Percentiles rank a stretch among this genome's conserved stretches.
Conservation (phyloP, 1,140 invertebrate species). For the Drosophila persimilis region DNA sequence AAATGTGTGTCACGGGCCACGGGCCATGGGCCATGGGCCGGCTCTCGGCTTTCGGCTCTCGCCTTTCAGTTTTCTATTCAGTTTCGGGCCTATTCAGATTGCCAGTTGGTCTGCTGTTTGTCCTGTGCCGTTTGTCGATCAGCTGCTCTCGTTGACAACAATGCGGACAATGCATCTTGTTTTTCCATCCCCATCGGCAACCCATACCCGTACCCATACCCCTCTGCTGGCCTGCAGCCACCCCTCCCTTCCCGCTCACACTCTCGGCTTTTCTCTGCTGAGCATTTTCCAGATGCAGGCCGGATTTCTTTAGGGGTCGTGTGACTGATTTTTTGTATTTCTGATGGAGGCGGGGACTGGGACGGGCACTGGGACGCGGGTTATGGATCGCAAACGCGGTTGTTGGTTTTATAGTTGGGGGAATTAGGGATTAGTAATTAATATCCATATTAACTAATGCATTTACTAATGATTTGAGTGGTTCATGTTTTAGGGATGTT, state of each 20-base stretch:
- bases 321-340: constrained; percentile 26
- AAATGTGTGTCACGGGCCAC: constrained; percentile 75
- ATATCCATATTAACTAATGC: too few species aligned
- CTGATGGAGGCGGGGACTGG: neutral
- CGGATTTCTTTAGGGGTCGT: constrained; percentile 19
- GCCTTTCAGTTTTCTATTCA: constrained; percentile 11
- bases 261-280: constrained; percentile 32
- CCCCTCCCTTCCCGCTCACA: constrained; percentile 2
- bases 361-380: neutral
- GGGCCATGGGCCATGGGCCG: neutral
- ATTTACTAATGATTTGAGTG: too few species aligned
- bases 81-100: constrained; percentile 44
- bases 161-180: constrained; percentile 50
- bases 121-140: constrained; percentile 48
- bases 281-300: constrained; percentile 48
- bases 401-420: constrained; percentile 26
- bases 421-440: too few species aligned
- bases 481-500: too few species aligned
- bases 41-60: neutral
- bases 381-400: constrained; percentile 31
- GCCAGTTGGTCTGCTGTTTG: constrained; percentile 26
- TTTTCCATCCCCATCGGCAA: constrained; percentile 20
- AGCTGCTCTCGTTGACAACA: constrained; percentile 64
- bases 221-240: constrained; percentile 18
- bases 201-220: neutral